phyloP scores from a whole-genome alignment of 2,888 invertebrate species.

The Physocephala rufipes region DNA sequence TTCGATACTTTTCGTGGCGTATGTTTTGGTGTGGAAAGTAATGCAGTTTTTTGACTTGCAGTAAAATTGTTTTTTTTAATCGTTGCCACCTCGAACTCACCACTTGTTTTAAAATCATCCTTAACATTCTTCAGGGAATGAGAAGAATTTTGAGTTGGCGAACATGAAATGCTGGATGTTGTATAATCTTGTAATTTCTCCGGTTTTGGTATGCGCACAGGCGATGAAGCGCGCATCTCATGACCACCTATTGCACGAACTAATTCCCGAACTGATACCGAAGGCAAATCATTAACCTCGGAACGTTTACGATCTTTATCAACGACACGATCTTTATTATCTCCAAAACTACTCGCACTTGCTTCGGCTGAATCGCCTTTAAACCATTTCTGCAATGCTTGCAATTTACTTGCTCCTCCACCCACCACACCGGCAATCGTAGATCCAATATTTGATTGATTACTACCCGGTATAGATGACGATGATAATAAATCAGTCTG shows the following conservation, averaged over 20 bases:
- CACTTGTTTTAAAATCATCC: slow-evolving; percentile 43
- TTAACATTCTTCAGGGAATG: slow-evolving; percentile 65
- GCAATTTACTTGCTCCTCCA: slow-evolving; percentile 65
- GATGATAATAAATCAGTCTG: slow-evolving; percentile 47
- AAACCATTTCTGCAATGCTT: slow-evolving; percentile 66
- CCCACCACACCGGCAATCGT: slow-evolving; percentile 66
- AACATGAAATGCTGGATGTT: slow-evolving; percentile 72
- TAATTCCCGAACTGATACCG: slow-evolving; percentile 74
- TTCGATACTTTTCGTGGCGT: slow-evolving; percentile 50
- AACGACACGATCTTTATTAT: too few species aligned
- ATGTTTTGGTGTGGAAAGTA: slow-evolving; percentile 62
- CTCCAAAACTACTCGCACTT: slow-evolving; percentile 5
- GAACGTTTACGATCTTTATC: slow-evolving; percentile 44
- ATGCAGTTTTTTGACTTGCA: slow-evolving; percentile 64
- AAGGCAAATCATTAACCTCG: slow-evolving; percentile 63
- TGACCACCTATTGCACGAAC: slow-evolving; percentile 75
- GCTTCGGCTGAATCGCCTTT: slow-evolving; percentile 63
- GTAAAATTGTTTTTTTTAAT: slow-evolving; percentile 64
- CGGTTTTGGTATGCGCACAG: slow-evolving; percentile 71
- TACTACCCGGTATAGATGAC: slow-evolving; percentile 38
- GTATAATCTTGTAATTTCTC: slow-evolving; percentile 40
- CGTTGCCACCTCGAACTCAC: slow-evolving; percentile 59
- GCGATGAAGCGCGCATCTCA: slow-evolving; percentile 76
- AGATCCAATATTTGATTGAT: slow-evolving; percentile 55
- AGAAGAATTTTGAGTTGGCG: slow-evolving; percentile 71